Evolutionary conservation across 1,140 invertebrate species (phyloP), one percentile per base, ranked within the genome.

Genomic region (Euglossa dilemma): DNA sequence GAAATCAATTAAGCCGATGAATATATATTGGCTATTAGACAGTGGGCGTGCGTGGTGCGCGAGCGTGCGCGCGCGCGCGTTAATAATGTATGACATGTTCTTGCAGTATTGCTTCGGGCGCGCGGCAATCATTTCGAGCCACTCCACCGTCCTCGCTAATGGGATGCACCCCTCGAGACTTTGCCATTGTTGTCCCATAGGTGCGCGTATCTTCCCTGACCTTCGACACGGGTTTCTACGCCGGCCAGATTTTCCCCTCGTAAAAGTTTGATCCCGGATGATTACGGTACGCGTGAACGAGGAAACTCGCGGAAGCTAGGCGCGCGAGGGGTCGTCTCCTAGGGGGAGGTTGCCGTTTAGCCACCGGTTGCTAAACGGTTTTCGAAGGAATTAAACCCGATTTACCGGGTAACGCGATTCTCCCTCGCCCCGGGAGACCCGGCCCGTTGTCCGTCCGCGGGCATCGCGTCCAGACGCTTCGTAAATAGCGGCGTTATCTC

Each of bases 61-160:
- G n/a, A 70, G 71, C 59, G 16, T 28, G 61, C 78, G 78, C 78
- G 67, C 36, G 52, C 71, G 61, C 47, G 77, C 83, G 83, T 90
- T 90, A 90, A 90, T 90, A 90, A 90, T 89, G 89, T 90, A 90
- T 90, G 88, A 89, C 89, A 87, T 89, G 89, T 87, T 87, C 87
- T 89, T 87, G 88, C 77, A 86, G 86, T 74, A 87, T 87, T 78
- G 88, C 87, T 86, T 80, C 78, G 75, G 83, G 88, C 85, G 83
- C 56, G 69, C 84, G 75, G 76, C 67, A 86, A 89, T 85, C 88
- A 73, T 87, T 82, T 74, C 87, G 63, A 78, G 66, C 59, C 57
- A 47, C 73, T 73, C 56, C 57, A 57, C 25, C 61, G 45, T 47
- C 71, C 50, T 63, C 86, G 72, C 72, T 89, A 85, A 89, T 87